Evolutionary conservation across 2,797 vertebrate species (phyloP), one percentile per base, ranked within the genome.

Genomic region (Gallirallus australis): DNA sequence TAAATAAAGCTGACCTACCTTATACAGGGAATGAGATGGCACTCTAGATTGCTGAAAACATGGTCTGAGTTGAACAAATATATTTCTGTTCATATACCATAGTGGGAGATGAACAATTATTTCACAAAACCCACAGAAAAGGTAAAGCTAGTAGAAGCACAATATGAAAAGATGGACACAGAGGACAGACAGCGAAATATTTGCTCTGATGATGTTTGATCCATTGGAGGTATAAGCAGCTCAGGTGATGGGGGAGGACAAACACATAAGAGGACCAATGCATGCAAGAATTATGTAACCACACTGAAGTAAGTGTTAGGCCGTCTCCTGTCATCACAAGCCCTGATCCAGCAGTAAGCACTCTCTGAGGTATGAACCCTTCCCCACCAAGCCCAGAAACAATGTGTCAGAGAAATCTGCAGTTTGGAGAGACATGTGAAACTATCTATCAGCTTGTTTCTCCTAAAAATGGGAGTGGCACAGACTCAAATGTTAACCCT

Each of bases 381-480:
- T 78, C 81, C 60, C 60, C 45, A 69, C 39, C 45, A 89, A 96
- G 83, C 81, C 93, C 68, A 77, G 64, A 57, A 89, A 79, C 76
- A 92, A 20, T 15, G 66, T 40, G 77, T 63, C 52, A 84, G 52
- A 86, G 60, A 91, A 94, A 78, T 88, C 85, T n/a, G 88, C 59
- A 52, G 15, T 53, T 73, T 75, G 73, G 39, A 92, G 50, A 66
- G 42, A 79, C 64, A 73, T 33, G 39, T 82, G 81, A 89, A 82
- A 86, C 28, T 20, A 53, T 92, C 84, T 60, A 56, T 91, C 63
- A 76, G 7, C 65, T 78, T 31, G 16, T 21, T 78, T 89, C 64
- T 93, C 54, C 52, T 63, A 21, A 69, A 78, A 52, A 18, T 68
- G 37, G 86, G 83, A 94, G 83, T 66, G 66, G n/a, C 42, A 79